These are phyloP conservation scores for Paralichthys olivaceus DNA, from an alignment of 2,113 vertebrate species.

Conservation along the genomic window DNA sequence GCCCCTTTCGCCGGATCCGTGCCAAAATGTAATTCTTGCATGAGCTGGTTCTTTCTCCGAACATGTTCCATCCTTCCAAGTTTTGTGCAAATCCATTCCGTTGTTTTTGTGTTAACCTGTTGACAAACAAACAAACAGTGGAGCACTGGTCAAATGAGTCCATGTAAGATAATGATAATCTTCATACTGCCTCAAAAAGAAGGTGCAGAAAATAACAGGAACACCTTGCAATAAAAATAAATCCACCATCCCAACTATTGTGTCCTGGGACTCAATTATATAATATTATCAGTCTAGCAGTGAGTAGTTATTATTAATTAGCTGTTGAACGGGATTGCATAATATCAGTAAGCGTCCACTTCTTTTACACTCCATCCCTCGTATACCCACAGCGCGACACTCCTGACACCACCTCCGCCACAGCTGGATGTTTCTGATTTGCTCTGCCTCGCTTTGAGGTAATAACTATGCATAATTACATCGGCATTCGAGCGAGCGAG, in stretches of 20 bases:
- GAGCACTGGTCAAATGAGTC: too few relatives aligned
- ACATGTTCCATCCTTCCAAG: too few relatives aligned
- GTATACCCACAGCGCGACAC: not conserved
- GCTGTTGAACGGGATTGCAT: not conserved
- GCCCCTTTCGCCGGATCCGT: too few relatives aligned
- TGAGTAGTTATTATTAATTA: too few relatives aligned
- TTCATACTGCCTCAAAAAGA: not conserved
- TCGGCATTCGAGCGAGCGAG: constrained; percentile 34
- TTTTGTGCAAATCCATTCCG: too few relatives aligned
- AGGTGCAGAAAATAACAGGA: not conserved
- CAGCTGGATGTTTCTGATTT: constrained; percentile 28
- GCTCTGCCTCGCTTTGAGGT: constrained; percentile 29
- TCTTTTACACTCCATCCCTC: not conserved
- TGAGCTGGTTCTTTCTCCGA: too few relatives aligned
- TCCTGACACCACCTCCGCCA: not conserved
- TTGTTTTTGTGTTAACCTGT: too few relatives aligned
- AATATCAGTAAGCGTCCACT: not conserved
- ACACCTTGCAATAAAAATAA: not conserved
- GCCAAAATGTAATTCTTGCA: too few relatives aligned
- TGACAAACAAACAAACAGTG: too few relatives aligned
- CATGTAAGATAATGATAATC: too few relatives aligned
- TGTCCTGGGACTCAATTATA: too few relatives aligned
- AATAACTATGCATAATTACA: constrained; percentile 54
- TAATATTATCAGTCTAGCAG: too few relatives aligned
- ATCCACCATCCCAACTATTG: not conserved